A percentile compares a stretch with the other conserved stretches of the same genome.
Evolutionary conservation across 2,113 vertebrate genomes (phyloP).

Genomic region (Cheilinus undulatus): DNA sequence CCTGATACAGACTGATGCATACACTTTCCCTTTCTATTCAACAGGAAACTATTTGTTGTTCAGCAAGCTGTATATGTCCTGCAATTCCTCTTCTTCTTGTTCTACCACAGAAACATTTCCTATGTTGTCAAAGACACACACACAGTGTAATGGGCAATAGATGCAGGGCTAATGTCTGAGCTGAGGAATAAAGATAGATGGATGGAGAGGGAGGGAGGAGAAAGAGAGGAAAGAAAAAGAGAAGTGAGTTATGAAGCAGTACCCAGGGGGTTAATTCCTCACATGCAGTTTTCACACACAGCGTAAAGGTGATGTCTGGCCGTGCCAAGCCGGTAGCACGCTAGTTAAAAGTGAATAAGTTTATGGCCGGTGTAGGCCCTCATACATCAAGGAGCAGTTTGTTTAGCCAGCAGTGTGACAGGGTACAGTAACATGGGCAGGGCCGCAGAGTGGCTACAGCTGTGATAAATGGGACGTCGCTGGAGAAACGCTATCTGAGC

Average conservation of each 20-base stretch:
- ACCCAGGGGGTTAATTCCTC: slow-evolving; percentile 81
- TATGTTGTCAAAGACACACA: slow-evolving; percentile 67
- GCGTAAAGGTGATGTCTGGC: slow-evolving; percentile 64
- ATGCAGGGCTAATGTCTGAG: slow-evolving; percentile 75
- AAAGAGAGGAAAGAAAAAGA: slow-evolving; percentile 51
- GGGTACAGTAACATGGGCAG: slow-evolving; percentile 83
- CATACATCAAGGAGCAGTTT: slow-evolving; percentile 92
- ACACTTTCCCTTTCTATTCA: slow-evolving; percentile 33
- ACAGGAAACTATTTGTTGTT: slow-evolving; percentile 58
- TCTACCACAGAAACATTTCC: slow-evolving; percentile 51
- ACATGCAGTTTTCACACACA: slow-evolving; percentile 60
- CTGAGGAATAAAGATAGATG: slow-evolving; percentile 74
- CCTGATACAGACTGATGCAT: slow-evolving; percentile 31
- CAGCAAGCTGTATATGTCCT: slow-evolving; percentile 43
- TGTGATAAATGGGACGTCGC: slow-evolving; percentile 85
- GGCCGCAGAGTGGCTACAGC: slow-evolving; percentile 71
- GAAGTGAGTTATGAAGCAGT: slow-evolving; percentile 76
- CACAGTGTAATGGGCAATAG: slow-evolving; percentile 75
- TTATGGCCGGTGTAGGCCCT: slow-evolving; percentile 87
- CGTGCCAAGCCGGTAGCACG: slow-evolving; percentile 77
- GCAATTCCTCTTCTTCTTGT: slow-evolving; percentile 43
- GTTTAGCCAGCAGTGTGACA: slow-evolving; percentile 89
- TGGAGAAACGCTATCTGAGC: slow-evolving; percentile 49
- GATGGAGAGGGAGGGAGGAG: slow-evolving; percentile 50
- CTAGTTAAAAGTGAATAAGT: slow-evolving; percentile 91